phyloP scores from a whole-genome alignment of 92 coral and sea anemone species.

The Anthopleura xanthogrammica region DNA sequence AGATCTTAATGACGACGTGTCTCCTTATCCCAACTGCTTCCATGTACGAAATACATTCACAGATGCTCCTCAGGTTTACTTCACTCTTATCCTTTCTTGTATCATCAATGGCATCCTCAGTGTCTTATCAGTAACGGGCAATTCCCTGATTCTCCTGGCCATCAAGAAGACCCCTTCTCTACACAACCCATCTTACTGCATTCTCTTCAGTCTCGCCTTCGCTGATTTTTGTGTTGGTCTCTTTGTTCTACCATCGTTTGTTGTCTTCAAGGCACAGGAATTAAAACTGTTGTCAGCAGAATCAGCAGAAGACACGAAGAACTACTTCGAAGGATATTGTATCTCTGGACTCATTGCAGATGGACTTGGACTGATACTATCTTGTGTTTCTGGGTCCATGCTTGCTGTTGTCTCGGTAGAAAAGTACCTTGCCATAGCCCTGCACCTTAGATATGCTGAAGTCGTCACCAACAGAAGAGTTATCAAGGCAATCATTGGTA shows the following conservation, averaged over 20 bases:
- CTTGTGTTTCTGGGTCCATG: background rate
- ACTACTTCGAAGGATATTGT: background rate
- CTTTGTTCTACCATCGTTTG: conserved; percentile 19
- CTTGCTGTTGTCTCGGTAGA: conserved; percentile 17
- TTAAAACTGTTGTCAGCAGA: conserved; percentile 11
- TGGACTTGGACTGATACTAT: conserved; percentile 7
- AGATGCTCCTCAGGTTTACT: background rate
- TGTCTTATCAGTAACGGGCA: conserved; percentile 4
- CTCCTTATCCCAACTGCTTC: conserved; percentile 2
- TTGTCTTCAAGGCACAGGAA: conserved; percentile 1
- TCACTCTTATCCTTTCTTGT: background rate
- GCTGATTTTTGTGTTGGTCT: conserved; percentile 30
- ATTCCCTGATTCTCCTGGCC: conserved; percentile 17
- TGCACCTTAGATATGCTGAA: conserved; percentile 22
- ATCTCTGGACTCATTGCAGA: background rate
- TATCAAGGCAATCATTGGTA: conserved; percentile 3
- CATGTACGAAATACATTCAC: conserved; percentile 8
- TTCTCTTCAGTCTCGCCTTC: conserved; percentile 27
- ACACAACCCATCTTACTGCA: conserved; percentile 17
- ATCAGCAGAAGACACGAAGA: background rate
- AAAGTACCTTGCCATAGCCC: conserved; percentile 8
- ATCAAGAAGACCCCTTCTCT: conserved; percentile 28
- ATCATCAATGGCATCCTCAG: conserved; percentile 5
- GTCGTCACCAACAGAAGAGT: conserved; percentile 20
- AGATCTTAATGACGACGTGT: background rate